Evolutionary conservation across 2,888 invertebrate genomes (phyloP).

Genomic region (Eristalinus aeneus): DNA sequence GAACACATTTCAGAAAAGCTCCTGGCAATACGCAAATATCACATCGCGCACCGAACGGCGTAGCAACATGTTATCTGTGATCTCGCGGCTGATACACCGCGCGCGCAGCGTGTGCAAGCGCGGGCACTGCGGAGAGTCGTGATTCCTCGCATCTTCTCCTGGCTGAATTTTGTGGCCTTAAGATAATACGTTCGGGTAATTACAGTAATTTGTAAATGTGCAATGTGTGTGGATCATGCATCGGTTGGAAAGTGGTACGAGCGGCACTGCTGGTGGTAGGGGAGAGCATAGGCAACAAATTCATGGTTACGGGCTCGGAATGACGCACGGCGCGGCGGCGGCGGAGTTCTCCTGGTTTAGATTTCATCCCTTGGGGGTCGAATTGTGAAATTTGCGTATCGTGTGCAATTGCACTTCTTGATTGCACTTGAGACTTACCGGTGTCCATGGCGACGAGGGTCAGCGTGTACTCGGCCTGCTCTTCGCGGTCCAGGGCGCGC

Average conservation of each 20-base stretch:
- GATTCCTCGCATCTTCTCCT: constrained; percentile 65
- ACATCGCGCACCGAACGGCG: constrained; percentile 50
- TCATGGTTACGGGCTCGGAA: constrained; percentile 48
- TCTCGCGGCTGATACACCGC: constrained; percentile 43
- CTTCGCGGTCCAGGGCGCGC: constrained; percentile 91
- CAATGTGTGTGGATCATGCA: constrained; percentile 47
- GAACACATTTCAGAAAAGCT: constrained; percentile 67
- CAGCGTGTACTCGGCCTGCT: constrained; percentile 90
- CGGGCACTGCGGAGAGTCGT: constrained; percentile 34
- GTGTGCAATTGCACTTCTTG: constrained; percentile 61
- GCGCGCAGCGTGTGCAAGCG: constrained; percentile 38
- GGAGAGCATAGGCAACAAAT: constrained; percentile 49
- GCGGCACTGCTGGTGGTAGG: background rate
- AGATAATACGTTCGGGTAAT: constrained; percentile 76
- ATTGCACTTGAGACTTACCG: constrained; percentile 83
- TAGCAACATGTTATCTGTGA: constrained; percentile 69
- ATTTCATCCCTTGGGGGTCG: constrained; percentile 70
- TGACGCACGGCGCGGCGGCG: background rate
- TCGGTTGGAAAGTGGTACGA: background rate
- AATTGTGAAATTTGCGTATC: constrained; percentile 65
- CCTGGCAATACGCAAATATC: constrained; percentile 71
- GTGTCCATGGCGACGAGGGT: constrained; percentile 96
- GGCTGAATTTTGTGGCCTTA: constrained; percentile 73
- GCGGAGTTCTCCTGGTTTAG: constrained; percentile 46
- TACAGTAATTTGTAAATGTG: constrained; percentile 76